A percentile compares a stretch with the other conserved stretches of the same genome.
phyloP scores from a whole-genome alignment of 92 coral and sea anemone species.

The Actinernus sp. region DNA sequence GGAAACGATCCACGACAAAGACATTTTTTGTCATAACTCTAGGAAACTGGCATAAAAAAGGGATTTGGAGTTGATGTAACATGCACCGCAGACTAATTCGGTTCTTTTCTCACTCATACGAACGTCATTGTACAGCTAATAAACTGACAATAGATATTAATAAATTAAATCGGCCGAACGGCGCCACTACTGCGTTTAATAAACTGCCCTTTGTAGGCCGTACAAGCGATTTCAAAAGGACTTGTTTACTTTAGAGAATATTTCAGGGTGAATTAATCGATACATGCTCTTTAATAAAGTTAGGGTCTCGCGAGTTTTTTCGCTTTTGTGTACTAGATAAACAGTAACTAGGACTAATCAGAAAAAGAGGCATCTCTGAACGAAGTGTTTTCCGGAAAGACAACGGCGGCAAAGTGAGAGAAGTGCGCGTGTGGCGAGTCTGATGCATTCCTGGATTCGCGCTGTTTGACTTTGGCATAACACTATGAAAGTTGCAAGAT shows the following conservation, averaged over 20 bases:
- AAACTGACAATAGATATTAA: conserved; percentile 62
- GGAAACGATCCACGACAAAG: no score
- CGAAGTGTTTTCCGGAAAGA: conserved; percentile 16
- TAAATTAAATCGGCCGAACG: conserved; percentile 68
- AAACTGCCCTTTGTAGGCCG: conserved; percentile 63
- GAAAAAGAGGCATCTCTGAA: conserved; percentile 25
- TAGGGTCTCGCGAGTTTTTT: conserved; percentile 71
- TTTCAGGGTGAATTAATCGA: conserved; percentile 81
- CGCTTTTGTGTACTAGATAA: conserved; percentile 88
- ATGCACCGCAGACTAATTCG: neutral
- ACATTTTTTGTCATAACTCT: no score
- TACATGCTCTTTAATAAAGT: conserved; percentile 82
- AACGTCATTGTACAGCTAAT: conserved; percentile 57
- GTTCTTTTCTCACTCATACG: conserved; percentile 15
- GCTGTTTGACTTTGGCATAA: conserved; percentile 18
- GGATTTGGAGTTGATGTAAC: no score
- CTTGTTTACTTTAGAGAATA: conserved; percentile 75
- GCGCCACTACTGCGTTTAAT: conserved; percentile 72
- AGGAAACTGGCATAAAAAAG: no score
- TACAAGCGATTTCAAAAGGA: conserved; percentile 70
- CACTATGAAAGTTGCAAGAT: conserved; percentile 16
- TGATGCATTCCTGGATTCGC: conserved; percentile 40
- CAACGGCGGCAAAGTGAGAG: conserved; percentile 50
- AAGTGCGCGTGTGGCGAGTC: no score
- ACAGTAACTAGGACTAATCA: conserved; percentile 68